Percentiles rank a stretch among this genome's conserved stretches.
phyloP scores from a whole-genome alignment of 2,113 vertebrate genomes.

The Myodes glareolus region DNA sequence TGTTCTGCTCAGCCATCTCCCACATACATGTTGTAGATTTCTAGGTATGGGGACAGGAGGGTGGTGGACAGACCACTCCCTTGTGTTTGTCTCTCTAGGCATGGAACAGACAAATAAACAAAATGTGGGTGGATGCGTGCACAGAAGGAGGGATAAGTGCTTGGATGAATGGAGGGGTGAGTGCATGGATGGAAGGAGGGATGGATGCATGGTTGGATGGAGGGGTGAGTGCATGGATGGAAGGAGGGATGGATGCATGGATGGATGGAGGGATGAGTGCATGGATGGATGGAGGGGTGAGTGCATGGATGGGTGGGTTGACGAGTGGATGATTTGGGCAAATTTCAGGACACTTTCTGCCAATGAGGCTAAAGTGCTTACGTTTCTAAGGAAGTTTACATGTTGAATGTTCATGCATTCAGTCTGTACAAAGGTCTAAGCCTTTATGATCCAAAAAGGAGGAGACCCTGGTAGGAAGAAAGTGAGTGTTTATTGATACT shows the following conservation, averaged over 20 bases:
- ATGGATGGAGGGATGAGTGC: too few species aligned
- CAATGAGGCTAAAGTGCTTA: background rate
- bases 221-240: too few species aligned
- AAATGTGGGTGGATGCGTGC: background rate
- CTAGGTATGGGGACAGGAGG: accelerated
- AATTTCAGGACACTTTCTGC: background rate
- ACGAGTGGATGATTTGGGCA: background rate
- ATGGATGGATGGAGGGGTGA: background rate
- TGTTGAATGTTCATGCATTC: background rate
- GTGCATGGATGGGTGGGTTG: background rate
- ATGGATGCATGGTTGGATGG: background rate
- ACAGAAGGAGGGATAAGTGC: too few species aligned
- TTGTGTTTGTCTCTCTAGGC: background rate
- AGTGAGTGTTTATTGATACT: background rate
- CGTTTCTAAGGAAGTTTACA: background rate
- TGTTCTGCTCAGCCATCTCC: accelerated
- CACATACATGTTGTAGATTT: too few species aligned
- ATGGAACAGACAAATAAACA: background rate
- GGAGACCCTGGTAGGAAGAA: background rate
- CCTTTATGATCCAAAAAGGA: too few species aligned
- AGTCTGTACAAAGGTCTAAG: background rate
- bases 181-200: too few species aligned
- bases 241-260: too few species aligned
- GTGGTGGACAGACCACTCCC: accelerated
- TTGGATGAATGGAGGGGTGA: too few species aligned